Evolutionary conservation across 2,888 invertebrate genomes (phyloP), one percentile per base, ranked within the genome.

Genomic region (Drosophila mulleri): DNA sequence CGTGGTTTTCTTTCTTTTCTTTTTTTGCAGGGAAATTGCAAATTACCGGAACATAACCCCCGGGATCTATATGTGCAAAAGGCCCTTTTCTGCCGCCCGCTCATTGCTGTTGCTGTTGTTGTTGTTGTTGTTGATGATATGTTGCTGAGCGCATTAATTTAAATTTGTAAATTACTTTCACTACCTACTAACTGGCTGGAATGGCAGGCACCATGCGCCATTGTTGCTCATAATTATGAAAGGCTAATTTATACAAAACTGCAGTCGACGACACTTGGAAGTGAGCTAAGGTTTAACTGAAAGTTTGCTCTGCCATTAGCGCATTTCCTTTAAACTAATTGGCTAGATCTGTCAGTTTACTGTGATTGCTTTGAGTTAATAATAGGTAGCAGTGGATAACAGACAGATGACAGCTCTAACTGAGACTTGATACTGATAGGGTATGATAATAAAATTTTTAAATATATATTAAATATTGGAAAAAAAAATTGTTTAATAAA

Each of bases 31-130:
- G 79, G 69, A 88, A 88, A 88, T 89, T 82, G 88, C 88, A 80
- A 89, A 88, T 84, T 89, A 67, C 85, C 80, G 68, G 56, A 78
- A 75, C 76, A 89, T 80, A 82, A 82, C 83, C 88, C 67, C 73
- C 74, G 75, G 82, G 88, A 59, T 75, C 69, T 60, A 71, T 72
- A 61, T 75, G 80, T 50, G 56, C 64, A 48, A 68, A 66, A 42
- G 41, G 64, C 66, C 78, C 85, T 78, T 78, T 75, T 57, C 53
- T 64, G 47, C 48, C 48, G 18, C 54, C 64, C 65, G 26, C 32
- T 26, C 5, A 37, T 29, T 12, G 16, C 1, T 18, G 52, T 32
- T 50, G 47, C 23, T 53, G 61, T 26, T 44, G 47, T 29, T 39
- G n/a, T n/a, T 18, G 52, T 32, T 50, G 47, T 23, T 53, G 61